A percentile compares a stretch with the other conserved stretches of the same genome.
These are phyloP conservation scores for Neotoma lepida DNA, from an alignment of 2,113 vertebrate species.

Conservation along the genomic window DNA sequence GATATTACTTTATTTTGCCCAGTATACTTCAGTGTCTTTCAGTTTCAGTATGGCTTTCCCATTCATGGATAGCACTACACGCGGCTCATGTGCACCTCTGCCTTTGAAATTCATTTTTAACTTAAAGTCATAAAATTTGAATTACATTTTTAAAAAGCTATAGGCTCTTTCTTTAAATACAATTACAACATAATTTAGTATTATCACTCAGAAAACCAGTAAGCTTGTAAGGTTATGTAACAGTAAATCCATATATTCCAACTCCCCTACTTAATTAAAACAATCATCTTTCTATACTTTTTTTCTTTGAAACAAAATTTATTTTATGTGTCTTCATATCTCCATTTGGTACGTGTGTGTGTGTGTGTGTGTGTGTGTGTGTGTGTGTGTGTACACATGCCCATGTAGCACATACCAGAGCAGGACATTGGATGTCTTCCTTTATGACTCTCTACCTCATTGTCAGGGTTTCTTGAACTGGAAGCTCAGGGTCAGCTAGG, in stretches of 20 bases:
- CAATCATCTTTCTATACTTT: not conserved
- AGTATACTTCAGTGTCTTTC: not conserved
- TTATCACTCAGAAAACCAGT: not conserved
- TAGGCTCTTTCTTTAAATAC: not conserved
- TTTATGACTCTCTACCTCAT: not conserved
- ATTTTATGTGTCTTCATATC: not conserved
- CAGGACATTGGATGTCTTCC: not conserved
- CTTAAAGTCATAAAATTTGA: not conserved
- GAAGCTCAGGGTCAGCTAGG: not conserved
- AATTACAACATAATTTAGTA: not conserved
- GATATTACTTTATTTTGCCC: not conserved
- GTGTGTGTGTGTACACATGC: not conserved
- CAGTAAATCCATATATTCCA: not conserved
- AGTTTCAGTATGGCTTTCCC: not conserved
- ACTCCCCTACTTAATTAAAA: not conserved
- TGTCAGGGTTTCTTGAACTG: not conserved
- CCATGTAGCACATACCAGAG: not conserved
- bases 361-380: not conserved
- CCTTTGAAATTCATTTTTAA: not conserved
- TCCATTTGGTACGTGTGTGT: not conserved
- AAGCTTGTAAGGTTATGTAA: not conserved
- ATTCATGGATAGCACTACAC: no score
- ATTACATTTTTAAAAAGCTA: conserved; percentile 10
- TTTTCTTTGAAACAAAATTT: conserved; percentile 41
- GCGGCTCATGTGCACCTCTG: not conserved